Conservation (phyloP, 2,888 invertebrate genomes). For the Pteria penguin region DNA sequence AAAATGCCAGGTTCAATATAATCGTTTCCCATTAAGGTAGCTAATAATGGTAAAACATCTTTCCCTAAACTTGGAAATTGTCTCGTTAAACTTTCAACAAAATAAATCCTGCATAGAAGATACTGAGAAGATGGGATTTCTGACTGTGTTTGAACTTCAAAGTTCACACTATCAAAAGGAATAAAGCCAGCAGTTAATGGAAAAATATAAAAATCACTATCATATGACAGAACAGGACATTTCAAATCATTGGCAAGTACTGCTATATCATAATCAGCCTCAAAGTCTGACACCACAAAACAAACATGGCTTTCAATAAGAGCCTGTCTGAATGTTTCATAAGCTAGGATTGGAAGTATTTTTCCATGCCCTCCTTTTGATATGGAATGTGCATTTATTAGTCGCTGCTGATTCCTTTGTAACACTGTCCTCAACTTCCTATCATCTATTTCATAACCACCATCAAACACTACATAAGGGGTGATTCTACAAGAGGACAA, state of each 20-base stretch:
- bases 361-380: conserved; percentile 75
- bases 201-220: conserved; percentile 96
- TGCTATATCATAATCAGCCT: conserved; percentile 94
- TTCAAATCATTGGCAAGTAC: conserved; percentile 87
- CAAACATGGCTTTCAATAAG: conserved; percentile 85
- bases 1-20: conserved; percentile 86
- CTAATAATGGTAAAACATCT: conserved; percentile 88
- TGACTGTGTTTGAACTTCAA: conserved; percentile 47
- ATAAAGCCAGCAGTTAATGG: conserved; percentile 87
- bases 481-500: conserved; percentile 68
- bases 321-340: conserved; percentile 88
- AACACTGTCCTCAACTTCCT: conserved; percentile 74
- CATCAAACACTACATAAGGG: conserved; percentile 79
- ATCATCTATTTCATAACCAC: conserved; percentile 75
- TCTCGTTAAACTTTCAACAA: conserved; percentile 85
- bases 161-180: conserved; percentile 83
- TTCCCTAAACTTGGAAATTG: conserved; percentile 85
- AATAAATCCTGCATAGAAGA: conserved; percentile 83
- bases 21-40: conserved; percentile 93
- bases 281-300: conserved; percentile 89
- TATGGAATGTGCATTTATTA: conserved; percentile 59
- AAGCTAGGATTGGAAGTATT: conserved; percentile 88
- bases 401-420: conserved; percentile 66
- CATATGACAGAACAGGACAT: conserved; percentile 94
- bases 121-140: conserved; percentile 49